Conservation (phyloP, 2,888 invertebrate species). For the Pecten maximus region DNA sequence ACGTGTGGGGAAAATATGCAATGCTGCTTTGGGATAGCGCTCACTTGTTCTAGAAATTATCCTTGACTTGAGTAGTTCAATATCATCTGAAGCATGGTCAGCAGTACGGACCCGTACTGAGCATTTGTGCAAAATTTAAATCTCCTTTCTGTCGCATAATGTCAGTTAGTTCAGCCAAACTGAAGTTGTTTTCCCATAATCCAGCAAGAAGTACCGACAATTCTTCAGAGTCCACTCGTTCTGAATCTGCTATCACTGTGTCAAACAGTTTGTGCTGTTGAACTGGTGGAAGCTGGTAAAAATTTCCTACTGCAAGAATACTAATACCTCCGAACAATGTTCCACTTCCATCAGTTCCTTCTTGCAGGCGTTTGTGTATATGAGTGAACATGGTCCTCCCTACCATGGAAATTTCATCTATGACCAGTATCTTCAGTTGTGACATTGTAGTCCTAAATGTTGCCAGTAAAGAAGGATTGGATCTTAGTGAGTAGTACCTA, state of each 20-base stretch:
- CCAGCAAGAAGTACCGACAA: neutral
- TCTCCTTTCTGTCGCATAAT: conserved; percentile 43
- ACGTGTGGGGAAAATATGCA: conserved; percentile 37
- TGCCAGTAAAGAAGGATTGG: neutral
- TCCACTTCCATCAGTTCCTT: neutral
- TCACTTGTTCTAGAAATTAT: neutral
- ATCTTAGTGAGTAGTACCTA: neutral
- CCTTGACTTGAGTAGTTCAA: neutral
- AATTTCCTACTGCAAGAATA: neutral
- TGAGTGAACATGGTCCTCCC: neutral
- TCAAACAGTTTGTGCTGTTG: neutral
- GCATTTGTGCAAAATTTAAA: neutral
- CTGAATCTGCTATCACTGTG: neutral
- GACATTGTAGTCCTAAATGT: neutral
- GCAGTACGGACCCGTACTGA: conserved; percentile 2
- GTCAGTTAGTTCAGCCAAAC: neutral
- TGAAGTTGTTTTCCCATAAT: neutral
- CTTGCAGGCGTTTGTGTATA: too few species aligned
- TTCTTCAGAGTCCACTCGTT: neutral
- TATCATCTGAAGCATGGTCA: neutral
- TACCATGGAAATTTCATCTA: neutral
- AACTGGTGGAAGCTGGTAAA: neutral
- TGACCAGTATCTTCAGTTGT: neutral
- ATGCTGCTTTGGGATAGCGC: neutral
- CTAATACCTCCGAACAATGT: neutral